A percentile compares a stretch with the other conserved stretches of the same genome.
These are phyloP conservation scores for Phymastichus coffea DNA, from an alignment of 1,140 invertebrate genomes.

Conservation along the genomic window DNA sequence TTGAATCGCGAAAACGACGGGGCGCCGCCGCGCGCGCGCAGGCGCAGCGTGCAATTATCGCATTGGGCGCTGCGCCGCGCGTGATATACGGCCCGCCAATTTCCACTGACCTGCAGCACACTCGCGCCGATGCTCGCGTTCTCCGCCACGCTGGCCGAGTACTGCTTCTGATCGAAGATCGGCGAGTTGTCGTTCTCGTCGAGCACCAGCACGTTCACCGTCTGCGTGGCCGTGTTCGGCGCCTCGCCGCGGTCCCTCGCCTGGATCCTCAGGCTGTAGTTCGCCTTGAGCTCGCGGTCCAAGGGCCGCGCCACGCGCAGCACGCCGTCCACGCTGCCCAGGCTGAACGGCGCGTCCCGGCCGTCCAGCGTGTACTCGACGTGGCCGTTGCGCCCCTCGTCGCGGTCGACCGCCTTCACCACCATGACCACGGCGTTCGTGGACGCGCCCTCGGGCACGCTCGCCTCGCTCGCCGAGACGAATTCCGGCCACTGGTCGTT, in stretches of 20 bases:
- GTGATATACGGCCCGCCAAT: too few relatives aligned
- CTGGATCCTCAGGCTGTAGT: constrained; percentile 77
- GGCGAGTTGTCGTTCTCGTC: constrained; percentile 96
- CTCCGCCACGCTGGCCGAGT: constrained; percentile 84
- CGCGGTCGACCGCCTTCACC: constrained; percentile 86
- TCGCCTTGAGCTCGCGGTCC: constrained; percentile 81
- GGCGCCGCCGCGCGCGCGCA: background rate
- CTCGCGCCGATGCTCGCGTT: constrained; percentile 91
- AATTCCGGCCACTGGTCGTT: constrained; percentile 95
- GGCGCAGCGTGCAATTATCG: background rate
- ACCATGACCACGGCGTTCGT: constrained; percentile 86
- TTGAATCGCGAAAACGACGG: too few relatives aligned
- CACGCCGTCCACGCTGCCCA: constrained; percentile 86
- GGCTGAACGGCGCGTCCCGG: constrained; percentile 66
- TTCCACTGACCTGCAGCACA: constrained; percentile 75
- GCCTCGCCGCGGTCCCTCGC: constrained; percentile 89
- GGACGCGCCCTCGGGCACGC: constrained; percentile 83
- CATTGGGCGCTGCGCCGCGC: too few relatives aligned
- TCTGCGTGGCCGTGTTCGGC: constrained; percentile 68
- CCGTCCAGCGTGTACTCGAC: constrained; percentile 80
- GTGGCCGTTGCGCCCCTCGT: constrained; percentile 91
- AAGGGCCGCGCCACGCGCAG: constrained; percentile 77
- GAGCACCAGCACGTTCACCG: constrained; percentile 73
- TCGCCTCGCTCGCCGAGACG: constrained; percentile 75
- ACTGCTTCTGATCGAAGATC: constrained; percentile 84